Base-by-base conservation (phyloP, 2,113 vertebrate genomes). In the Clarias batrachus region DNA sequence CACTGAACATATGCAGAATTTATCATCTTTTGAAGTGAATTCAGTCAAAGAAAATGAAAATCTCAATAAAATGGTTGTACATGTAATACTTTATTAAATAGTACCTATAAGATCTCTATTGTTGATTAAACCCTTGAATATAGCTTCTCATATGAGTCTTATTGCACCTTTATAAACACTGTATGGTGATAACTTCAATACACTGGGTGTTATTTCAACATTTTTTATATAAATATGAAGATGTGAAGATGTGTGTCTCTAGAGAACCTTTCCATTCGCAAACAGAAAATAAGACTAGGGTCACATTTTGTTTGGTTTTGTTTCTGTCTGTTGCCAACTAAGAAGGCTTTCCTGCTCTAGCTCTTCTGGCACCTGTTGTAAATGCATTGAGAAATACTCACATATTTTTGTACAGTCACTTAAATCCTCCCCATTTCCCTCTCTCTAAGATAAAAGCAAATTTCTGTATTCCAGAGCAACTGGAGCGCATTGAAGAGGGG, bases 401-500 rank as follows among this genome's bases (percentile, higher is more conserved):
- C 33, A 76, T 19, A 14, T 78, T 17, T n/a, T 23, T 23, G 17
- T 33, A 48, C 33, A 54, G 54, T 23, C 10, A 60, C 37, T 80
- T 5, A 60, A 23, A 23, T 80, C 56, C 10, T 11, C 37, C 19
- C 27, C 19, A 33, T 60, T 80, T 57, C 8, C 19, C n/a, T 78
- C 25, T 79, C 9, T 6, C n/a, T 19, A 78, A 78, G 8, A 77
- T 79, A 79, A 17, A 59, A 59, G 27, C 56, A 86, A 54, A 83
- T 63, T 56, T 62, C n/a, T n/a, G 37, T 73, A 14, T 77, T 66
- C 82, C 78, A 76, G 96, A 96, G 89, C 96, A 96, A 92, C 85
- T 96, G 91, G 95, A 96, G 91, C 93, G 93, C 2, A 91, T 95
- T 60, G 96, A 96, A 86, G 95, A 96, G 71, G 95, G 95, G 3